phyloP scores from a whole-genome alignment of 1,140 invertebrate genomes.

The Drosophila paulistorum region DNA sequence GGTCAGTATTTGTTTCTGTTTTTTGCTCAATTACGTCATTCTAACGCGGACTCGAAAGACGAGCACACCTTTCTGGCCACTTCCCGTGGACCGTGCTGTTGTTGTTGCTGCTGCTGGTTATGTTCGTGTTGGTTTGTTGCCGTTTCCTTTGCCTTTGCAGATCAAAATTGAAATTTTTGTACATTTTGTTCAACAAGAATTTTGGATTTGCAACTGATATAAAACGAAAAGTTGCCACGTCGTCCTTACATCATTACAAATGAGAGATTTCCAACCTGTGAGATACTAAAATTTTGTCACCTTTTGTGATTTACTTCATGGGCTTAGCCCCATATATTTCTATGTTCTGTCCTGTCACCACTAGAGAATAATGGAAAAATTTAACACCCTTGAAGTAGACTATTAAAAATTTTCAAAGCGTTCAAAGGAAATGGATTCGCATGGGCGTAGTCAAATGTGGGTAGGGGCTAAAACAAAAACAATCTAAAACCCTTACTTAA shows the following conservation, averaged over 20 bases:
- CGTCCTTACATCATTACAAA: background rate
- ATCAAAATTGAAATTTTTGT: constrained; percentile 22
- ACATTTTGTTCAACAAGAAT: constrained; percentile 45
- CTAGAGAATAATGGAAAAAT: too few species aligned
- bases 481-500: too few species aligned
- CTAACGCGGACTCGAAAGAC: background rate
- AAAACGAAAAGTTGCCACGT: background rate
- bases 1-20: background rate
- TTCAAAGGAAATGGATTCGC: too few species aligned
- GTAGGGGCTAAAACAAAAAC: too few species aligned
- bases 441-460: too few species aligned
- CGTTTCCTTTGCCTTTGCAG: constrained; percentile 18
- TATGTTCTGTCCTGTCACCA: too few species aligned
- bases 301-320: too few species aligned
- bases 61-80: background rate
- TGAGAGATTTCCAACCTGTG: background rate
- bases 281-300: too few species aligned
- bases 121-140: constrained; percentile 7
- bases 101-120: background rate
- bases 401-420: too few species aligned
- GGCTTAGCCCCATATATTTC: too few species aligned
- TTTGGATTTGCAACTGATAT: constrained; percentile 23
- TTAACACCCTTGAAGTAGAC: too few species aligned
- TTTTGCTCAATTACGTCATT: constrained; percentile 14
- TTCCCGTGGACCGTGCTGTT: background rate